A percentile compares a stretch with the other conserved stretches of the same genome.
phyloP scores from a whole-genome alignment of 2,888 invertebrate species.

The Eristalis arbustorum region DNA sequence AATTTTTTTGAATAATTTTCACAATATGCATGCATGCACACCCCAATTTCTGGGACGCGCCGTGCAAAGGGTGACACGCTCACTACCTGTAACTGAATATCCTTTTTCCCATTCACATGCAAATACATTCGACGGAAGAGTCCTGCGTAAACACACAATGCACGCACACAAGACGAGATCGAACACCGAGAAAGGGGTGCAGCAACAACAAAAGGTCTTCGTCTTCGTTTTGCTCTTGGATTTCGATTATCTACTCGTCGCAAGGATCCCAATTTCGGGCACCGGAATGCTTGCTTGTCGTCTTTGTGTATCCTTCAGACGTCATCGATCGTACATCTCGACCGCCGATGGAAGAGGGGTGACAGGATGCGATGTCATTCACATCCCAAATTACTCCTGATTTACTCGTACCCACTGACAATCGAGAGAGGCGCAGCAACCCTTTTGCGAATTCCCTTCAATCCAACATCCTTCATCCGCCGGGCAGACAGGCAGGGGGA shows the following conservation, averaged over 20 bases:
- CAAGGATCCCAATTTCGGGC: conserved; percentile 23
- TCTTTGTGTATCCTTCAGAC: conserved; percentile 69
- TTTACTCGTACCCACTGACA: conserved; percentile 49
- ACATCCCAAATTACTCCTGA: conserved; percentile 66
- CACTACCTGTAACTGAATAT: conserved; percentile 76
- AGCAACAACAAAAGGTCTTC: neutral
- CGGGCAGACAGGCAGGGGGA: conserved; percentile 8
- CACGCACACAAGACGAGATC: conserved; percentile 28
- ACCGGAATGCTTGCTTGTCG: conserved; percentile 25
- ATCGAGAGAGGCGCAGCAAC: conserved; percentile 38
- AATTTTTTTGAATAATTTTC: conserved; percentile 77
- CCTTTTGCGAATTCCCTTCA: conserved; percentile 46
- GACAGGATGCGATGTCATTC: conserved; percentile 66
- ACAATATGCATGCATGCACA: conserved; percentile 75
- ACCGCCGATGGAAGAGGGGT: conserved; percentile 46
- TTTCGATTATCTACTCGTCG: conserved; percentile 47
- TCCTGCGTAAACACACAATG: conserved; percentile 44
- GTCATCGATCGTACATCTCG: conserved; percentile 69
- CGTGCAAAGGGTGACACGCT: conserved; percentile 74
- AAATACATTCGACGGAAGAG: conserved; percentile 73
- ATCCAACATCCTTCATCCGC: neutral
- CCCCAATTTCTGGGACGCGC: conserved; percentile 72
- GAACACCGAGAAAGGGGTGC: neutral
- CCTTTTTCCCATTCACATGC: conserved; percentile 80
- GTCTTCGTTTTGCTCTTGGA: neutral